These are phyloP conservation scores for Nomada fabriciana DNA, from an alignment of 2,888 invertebrate species.

Conservation along the genomic window DNA sequence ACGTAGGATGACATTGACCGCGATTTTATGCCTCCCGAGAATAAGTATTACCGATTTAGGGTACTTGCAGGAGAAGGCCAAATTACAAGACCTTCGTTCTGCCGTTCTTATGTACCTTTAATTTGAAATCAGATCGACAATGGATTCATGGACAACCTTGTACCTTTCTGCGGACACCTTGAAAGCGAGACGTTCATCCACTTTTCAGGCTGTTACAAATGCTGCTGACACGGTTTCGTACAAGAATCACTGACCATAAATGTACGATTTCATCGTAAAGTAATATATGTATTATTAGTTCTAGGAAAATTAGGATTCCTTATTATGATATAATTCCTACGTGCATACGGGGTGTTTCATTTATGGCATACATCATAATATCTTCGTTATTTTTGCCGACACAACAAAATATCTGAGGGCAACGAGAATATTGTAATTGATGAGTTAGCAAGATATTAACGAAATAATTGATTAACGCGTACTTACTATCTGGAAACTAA, in stretches of 20 bases:
- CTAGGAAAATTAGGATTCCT: no score
- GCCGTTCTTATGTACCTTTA: conserved; percentile 49
- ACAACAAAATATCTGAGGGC: no score
- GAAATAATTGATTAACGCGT: no score
- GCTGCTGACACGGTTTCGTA: neutral
- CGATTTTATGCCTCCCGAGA: conserved; percentile 67
- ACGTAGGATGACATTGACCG: conserved; percentile 75
- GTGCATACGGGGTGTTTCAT: no score
- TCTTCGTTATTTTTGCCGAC: no score
- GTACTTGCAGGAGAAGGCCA: conserved; percentile 45
- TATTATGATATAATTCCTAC: no score
- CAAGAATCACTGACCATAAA: neutral
- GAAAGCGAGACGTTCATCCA: conserved; percentile 29
- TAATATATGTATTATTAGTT: neutral
- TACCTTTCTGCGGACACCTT: conserved; percentile 45
- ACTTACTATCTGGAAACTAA: no score
- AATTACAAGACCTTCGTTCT: conserved; percentile 63
- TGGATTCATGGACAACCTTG: conserved; percentile 57
- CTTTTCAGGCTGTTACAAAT: neutral
- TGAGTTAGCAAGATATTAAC: no score
- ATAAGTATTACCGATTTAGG: conserved; percentile 65
- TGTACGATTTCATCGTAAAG: neutral
- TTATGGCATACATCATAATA: no score
- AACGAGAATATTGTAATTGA: no score
- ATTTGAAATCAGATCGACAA: conserved; percentile 59